phyloP scores from a whole-genome alignment of 2,888 invertebrate species.

The Scaptomyza reducta region DNA sequence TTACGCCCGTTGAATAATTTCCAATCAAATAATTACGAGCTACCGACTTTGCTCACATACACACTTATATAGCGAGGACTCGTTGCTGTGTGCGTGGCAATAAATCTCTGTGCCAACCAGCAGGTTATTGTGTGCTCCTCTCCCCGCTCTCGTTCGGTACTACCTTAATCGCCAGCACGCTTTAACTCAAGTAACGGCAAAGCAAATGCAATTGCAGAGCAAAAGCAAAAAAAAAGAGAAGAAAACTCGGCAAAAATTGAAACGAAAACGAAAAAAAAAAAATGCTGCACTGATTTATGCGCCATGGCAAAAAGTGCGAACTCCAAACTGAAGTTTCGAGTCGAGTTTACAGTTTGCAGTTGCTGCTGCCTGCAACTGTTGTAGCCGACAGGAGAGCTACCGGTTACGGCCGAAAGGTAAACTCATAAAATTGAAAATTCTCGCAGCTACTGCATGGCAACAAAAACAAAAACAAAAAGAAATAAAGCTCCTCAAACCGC shows the following conservation, averaged over 20 bases:
- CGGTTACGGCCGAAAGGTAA: constrained; percentile 55
- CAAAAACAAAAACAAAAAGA: constrained; percentile 22
- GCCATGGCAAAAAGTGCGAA: constrained; percentile 59
- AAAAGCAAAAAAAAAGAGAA: constrained; percentile 9
- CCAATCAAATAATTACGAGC: constrained; percentile 71
- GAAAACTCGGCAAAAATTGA: neutral
- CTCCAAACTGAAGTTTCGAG: constrained; percentile 51
- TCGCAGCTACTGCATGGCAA: constrained; percentile 52
- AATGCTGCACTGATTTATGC: constrained; percentile 71
- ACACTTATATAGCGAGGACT: neutral
- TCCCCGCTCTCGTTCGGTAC: neutral
- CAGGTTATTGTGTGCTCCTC: constrained; percentile 23
- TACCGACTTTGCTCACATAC: constrained; percentile 41
- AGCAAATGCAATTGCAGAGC: constrained; percentile 62
- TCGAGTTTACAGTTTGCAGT: constrained; percentile 35
- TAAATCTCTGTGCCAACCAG: constrained; percentile 61
- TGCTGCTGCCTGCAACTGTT: constrained; percentile 27
- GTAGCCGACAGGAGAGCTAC: constrained; percentile 36
- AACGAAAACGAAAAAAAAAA: constrained; percentile 17
- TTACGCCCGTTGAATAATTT: constrained; percentile 67
- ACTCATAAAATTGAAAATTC: constrained; percentile 73
- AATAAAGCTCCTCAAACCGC: constrained; percentile 1
- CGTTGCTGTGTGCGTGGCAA: constrained; percentile 52
- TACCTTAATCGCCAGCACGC: constrained; percentile 54
- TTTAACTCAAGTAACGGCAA: constrained; percentile 63